Evolutionary conservation across 2,113 vertebrate species (phyloP).

Genomic region (Indri indri): DNA sequence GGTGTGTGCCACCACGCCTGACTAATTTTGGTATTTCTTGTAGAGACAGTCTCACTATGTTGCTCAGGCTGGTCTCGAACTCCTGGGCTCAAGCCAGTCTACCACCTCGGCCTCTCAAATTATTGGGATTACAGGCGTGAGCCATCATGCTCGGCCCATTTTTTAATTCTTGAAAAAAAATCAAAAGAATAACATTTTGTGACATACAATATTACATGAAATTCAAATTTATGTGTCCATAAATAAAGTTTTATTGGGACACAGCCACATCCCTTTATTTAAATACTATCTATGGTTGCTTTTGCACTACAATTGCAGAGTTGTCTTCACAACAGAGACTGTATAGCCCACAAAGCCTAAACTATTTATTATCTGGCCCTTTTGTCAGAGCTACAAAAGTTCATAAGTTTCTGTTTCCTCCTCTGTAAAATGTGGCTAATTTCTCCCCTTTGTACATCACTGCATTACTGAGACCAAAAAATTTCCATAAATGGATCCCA

Average conservation of each 20-base stretch:
- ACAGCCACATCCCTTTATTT: not conserved
- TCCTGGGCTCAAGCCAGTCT: no score
- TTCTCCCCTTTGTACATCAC: not conserved
- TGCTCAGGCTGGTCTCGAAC: no score
- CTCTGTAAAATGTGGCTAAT: not conserved
- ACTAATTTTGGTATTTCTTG: no score
- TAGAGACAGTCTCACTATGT: no score
- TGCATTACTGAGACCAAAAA: not conserved
- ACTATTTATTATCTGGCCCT: conserved; percentile 24
- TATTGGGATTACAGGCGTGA: no score
- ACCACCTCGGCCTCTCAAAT: no score
- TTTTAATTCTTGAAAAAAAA: not conserved
- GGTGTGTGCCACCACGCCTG: no score
- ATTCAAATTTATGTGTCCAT: not conserved
- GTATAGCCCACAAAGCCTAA: not conserved
- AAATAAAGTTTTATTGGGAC: not conserved
- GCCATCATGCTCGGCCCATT: no score
- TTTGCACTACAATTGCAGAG: not conserved
- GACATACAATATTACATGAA: not conserved
- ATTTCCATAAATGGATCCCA: not conserved
- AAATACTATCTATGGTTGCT: not conserved
- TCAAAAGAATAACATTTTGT: not conserved
- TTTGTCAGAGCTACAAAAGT: not conserved
- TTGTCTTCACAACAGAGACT: not conserved
- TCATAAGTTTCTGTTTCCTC: not conserved